Base-by-base conservation (phyloP, 2,888 invertebrate species). In the Andrena chrysosceles region DNA sequence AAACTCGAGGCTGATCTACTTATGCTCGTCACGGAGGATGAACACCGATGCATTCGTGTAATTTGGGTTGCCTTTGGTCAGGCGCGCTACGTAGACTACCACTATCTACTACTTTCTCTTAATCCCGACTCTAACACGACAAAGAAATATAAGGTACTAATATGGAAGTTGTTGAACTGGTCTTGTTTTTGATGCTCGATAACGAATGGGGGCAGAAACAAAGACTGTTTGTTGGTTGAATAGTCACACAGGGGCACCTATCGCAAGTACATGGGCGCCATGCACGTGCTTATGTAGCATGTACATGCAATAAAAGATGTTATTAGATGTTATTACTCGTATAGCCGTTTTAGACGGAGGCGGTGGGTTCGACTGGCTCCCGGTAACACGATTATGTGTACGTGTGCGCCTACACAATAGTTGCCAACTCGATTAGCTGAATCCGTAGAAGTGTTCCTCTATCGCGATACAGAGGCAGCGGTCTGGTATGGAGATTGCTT, bases 401-500 rank as follows among this genome's bases (percentile, higher is more conserved):
- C 73, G 80, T 80, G 78, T 81, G 76, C 59, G 72, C 59, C 59
- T 72, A 81, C 70, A 83, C 81, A 77, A 86, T 77, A 81, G 81
- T 83, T 77, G 78, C 68, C 85, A 88, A 88, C 82, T 88, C 86
- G 80, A 87, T 88, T 88, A 88, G 81, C 85, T 42, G 86, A 86
- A 86, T 86, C 83, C 80, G 62, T 86, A 86, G 77, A 63, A 85
- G 67, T 74, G 83, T 72, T 68, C 67, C 84, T 82, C 69, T 72
- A 72, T 71, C 81, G 71, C 42, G 66, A 80, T 83, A 73, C 81
- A 83, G 83, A 75, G 83, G 82, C 78, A 71, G 60, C 31, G 68
- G 67, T 52, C 64, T 48, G 29, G 59, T 73, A 63, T 59, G 66
- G 75, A 81, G 78, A 84, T 73, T 70, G 81, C 70, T 87, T 87